Conservation (phyloP, 2,113 vertebrate species). For the human region DNA sequence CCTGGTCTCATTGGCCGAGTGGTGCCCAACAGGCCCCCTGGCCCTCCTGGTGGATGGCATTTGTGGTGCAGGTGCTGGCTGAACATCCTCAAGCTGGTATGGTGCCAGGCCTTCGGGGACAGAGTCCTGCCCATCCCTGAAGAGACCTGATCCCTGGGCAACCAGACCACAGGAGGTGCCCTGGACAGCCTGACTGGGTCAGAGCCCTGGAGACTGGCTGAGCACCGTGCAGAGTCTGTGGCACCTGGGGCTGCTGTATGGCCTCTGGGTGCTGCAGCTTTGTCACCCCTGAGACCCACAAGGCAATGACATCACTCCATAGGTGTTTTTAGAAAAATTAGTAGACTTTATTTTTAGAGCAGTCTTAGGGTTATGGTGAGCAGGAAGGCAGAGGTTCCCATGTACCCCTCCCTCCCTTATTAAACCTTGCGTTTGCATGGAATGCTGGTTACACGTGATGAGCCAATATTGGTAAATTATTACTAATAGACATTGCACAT, state of each 20-base stretch:
- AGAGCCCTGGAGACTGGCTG: not conserved
- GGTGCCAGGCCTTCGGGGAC: not conserved
- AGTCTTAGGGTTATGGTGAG: not conserved
- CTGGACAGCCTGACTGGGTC: not conserved
- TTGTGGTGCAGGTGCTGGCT: not conserved
- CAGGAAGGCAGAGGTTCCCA: not conserved
- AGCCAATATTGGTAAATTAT: not conserved
- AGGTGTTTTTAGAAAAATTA: not conserved
- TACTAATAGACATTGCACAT: not conserved
- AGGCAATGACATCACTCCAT: not conserved
- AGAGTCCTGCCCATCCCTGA: not conserved
- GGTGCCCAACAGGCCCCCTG: not conserved
- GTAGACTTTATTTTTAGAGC: not conserved
- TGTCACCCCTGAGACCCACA: not conserved
- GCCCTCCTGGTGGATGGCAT: not conserved
- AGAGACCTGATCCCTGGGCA: not conserved
- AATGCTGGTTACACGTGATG: not conserved
- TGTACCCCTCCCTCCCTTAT: not conserved
- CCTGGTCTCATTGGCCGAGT: not conserved
- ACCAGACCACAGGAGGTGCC: no score
- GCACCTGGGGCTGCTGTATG: not conserved
- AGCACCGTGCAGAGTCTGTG: no score
- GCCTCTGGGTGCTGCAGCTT: not conserved
- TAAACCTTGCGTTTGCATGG: not conserved
- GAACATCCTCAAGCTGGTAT: not conserved